These are phyloP conservation scores for Girardinus metallicus DNA, from an alignment of 2,797 vertebrate species.

Conservation along the genomic window DNA sequence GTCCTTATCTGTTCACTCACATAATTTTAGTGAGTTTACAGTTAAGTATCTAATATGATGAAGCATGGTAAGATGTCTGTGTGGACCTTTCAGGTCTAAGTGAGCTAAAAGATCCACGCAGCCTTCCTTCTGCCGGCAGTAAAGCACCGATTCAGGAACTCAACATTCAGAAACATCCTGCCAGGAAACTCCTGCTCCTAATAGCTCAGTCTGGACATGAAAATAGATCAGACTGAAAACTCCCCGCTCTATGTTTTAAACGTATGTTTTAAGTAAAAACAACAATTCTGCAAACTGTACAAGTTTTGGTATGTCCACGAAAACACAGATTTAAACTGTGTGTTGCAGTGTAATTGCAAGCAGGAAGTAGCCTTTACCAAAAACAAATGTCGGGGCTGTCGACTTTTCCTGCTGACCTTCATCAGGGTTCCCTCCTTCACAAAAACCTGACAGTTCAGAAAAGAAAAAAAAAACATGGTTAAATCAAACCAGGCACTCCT, in stretches of 20 bases:
- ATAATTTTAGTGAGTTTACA: constrained; percentile 15
- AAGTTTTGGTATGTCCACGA: background rate
- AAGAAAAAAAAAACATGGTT: background rate
- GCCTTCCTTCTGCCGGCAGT: constrained; percentile 74
- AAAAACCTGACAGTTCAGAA: constrained; percentile 83
- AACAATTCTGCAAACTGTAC: background rate
- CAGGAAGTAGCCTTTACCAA: constrained; percentile 83
- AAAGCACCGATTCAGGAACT: constrained; percentile 80
- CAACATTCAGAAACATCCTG: constrained; percentile 86
- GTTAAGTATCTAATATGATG: constrained; percentile 4
- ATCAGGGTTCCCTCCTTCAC: constrained; percentile 86
- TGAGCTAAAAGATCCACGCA: constrained; percentile 37
- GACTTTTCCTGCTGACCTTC: constrained; percentile 91
- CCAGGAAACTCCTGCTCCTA: constrained; percentile 82
- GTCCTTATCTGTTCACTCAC: constrained; percentile 16
- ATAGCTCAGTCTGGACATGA: constrained; percentile 70
- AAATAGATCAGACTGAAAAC: constrained; percentile 50
- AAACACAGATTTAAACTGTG: constrained; percentile 1
- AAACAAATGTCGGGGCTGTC: constrained; percentile 94
- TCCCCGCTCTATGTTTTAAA: constrained; percentile 33
- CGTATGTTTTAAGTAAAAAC: constrained; percentile 7
- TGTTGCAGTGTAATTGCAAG: constrained; percentile 5
- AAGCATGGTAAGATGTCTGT: constrained; percentile 5
- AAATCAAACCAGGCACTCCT: constrained; percentile 8
- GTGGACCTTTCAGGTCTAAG: constrained; percentile 24